Evolutionary conservation across 2,888 invertebrate species (phyloP).

Genomic region (Synanthedon myopaeformis): DNA sequence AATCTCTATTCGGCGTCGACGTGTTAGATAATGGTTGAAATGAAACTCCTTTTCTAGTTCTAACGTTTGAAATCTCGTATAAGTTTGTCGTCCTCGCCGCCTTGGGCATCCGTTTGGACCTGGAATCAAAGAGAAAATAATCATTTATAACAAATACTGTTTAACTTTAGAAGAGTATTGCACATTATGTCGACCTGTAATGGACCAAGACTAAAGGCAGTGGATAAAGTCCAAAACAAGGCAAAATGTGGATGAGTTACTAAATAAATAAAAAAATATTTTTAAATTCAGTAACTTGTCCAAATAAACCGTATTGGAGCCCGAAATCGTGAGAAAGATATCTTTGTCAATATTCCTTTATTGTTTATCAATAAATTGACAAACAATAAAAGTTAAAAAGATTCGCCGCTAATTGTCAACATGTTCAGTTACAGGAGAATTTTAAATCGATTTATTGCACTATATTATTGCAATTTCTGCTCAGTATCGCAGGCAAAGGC

Average conservation of each 20-base stretch:
- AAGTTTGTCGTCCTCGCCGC: slow-evolving; percentile 95
- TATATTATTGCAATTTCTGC: slow-evolving; percentile 43
- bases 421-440: slow-evolving; percentile 8
- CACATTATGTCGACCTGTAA: not conserved
- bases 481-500: slow-evolving; percentile 40
- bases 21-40: slow-evolving; percentile 96
- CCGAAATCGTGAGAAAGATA: too few relatives aligned
- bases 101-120: slow-evolving; percentile 96
- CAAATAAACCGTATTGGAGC: too few relatives aligned
- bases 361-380: not conserved
- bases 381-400: not conserved
- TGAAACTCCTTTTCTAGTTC: slow-evolving; percentile 99
- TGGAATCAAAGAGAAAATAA: slow-evolving; percentile 61
- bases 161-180: not conserved
- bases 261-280: too few relatives aligned
- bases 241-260: too few relatives aligned
- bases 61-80: slow-evolving; percentile 97
- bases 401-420: not conserved
- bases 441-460: slow-evolving; percentile 50
- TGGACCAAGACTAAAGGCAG: too few relatives aligned
- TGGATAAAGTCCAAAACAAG: too few relatives aligned
- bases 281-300: too few relatives aligned
- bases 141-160: not conserved
- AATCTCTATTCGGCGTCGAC: slow-evolving; percentile 96
- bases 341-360: too few relatives aligned